Conservation (phyloP, 2,113 vertebrate genomes). For the Pseudois nayaur region DNA sequence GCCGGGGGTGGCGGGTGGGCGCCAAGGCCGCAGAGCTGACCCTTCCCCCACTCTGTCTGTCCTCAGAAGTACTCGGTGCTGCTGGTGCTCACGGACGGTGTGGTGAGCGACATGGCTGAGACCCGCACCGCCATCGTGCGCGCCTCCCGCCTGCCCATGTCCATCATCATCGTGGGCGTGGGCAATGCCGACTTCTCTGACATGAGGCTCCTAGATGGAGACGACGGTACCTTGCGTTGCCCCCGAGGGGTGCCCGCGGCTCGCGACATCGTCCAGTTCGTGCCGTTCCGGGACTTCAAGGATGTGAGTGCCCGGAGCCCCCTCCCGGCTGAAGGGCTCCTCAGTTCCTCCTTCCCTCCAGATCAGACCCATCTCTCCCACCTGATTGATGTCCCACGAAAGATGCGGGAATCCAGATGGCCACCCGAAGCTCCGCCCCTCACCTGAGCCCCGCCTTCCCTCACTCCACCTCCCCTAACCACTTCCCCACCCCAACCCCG, state of each 20-base stretch:
- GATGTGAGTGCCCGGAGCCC: slow-evolving; percentile 62
- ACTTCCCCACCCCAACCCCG: neutral
- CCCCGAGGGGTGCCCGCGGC: slow-evolving; percentile 64
- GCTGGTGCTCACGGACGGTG: slow-evolving; percentile 76
- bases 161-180: slow-evolving; percentile 80
- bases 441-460: neutral
- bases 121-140: slow-evolving; percentile 73
- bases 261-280: slow-evolving; percentile 78
- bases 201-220: slow-evolving; percentile 76
- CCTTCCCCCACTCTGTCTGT: neutral
- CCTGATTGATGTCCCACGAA: neutral
- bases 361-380: neutral
- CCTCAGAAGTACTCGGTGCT: slow-evolving; percentile 76
- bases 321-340: neutral
- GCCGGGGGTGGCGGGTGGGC: neutral
- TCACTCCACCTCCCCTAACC: neutral
- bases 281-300: slow-evolving; percentile 80
- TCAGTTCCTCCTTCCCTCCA: neutral
- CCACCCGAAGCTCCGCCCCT: neutral
- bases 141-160: slow-evolving; percentile 77
- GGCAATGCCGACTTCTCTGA: slow-evolving; percentile 77
- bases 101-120: slow-evolving; percentile 78
- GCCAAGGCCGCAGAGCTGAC: neutral
- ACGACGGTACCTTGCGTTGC: slow-evolving; percentile 72
- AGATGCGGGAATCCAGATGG: fast-evolving